A percentile compares a stretch with the other conserved stretches of the same genome.
These are phyloP conservation scores for Acanthosepion lycidas DNA, from an alignment of 2,888 invertebrate genomes.

Conservation along the genomic window DNA sequence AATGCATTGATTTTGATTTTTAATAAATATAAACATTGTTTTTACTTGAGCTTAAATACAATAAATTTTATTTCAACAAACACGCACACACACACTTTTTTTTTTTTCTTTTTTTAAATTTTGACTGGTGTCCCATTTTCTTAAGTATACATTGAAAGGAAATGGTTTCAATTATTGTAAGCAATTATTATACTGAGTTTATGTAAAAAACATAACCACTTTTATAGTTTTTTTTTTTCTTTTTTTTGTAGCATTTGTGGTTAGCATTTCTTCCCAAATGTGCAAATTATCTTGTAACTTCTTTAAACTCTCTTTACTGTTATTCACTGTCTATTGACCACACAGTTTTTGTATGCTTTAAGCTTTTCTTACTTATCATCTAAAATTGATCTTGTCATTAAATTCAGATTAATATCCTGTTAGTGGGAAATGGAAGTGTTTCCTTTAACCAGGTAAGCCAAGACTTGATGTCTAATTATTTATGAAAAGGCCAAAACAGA, in stretches of 20 bases:
- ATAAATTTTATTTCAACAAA: too few relatives aligned
- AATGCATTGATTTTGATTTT: too few relatives aligned
- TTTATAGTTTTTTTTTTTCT: neutral
- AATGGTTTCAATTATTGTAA: neutral
- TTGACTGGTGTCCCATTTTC: too few relatives aligned
- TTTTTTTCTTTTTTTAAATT: too few relatives aligned
- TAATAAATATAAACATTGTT: too few relatives aligned
- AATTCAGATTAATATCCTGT: neutral
- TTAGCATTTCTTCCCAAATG: neutral
- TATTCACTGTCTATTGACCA: neutral
- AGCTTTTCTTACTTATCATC: neutral
- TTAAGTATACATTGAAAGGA: too few relatives aligned
- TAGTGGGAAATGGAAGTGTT: neutral
- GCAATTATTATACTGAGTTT: neutral
- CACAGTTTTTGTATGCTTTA: neutral
- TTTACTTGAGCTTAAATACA: too few relatives aligned
- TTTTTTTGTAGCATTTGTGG: neutral
- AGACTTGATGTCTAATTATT: neutral
- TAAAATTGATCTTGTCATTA: neutral
- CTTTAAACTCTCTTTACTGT: neutral
- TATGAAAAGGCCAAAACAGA: neutral
- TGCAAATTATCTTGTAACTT: neutral
- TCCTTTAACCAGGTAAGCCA: neutral
- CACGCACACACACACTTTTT: too few relatives aligned
- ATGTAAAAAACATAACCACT: too few relatives aligned